Base-by-base conservation (phyloP, 2,888 invertebrate genomes). In the Nymphalis c-album region DNA sequence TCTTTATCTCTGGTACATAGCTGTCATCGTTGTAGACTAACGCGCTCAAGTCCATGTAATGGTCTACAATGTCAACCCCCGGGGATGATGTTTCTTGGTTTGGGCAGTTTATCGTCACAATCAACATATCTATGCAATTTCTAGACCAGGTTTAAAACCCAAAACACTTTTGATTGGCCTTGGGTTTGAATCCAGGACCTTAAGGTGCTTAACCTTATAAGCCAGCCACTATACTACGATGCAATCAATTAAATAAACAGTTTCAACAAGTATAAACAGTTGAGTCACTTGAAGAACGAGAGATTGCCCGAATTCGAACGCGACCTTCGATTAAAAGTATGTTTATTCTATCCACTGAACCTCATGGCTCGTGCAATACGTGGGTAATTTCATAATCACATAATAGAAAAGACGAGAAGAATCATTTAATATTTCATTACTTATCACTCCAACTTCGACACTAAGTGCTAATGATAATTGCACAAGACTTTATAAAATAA, bases 381-480 rank as follows among this genome's bases (percentile, higher is more conserved):
- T 50, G 18, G 18, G 10, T 8, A 18, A 18, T 50, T 50, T 50
- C 50, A 50, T 10, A 50, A 50, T 50, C 50, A 50, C 13, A 40
- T 4, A 13, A 40, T 50, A 50, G 20, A 50, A 20, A 50, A 18
- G n/a, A 18, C 50, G n/a, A 20, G 50, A 50, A n/a, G 20, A 47
- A 47, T 48, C 17, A 47, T 47, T 47, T n/a, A n/a, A 47, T 47
- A 47, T 47, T n/a, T 40, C 35, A 40, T 40, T 31, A 31, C 26
- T 31, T 10, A 13, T 40, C 40, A 40, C 40, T 13, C 13, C 40
- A 13, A 40, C 40, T 40, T 40, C 10, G 13, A 40, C 13, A 40
- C 48, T 22, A 51, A 53, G 53, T 53, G 53, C 16, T 53, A 53
- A 53, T 16, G 53, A 53, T n/a, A 48, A 53, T 53, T 53, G 13